Evolutionary conservation across 2,888 invertebrate genomes (phyloP), one percentile per base, ranked within the genome.

Genomic region (Volucella inflata): DNA sequence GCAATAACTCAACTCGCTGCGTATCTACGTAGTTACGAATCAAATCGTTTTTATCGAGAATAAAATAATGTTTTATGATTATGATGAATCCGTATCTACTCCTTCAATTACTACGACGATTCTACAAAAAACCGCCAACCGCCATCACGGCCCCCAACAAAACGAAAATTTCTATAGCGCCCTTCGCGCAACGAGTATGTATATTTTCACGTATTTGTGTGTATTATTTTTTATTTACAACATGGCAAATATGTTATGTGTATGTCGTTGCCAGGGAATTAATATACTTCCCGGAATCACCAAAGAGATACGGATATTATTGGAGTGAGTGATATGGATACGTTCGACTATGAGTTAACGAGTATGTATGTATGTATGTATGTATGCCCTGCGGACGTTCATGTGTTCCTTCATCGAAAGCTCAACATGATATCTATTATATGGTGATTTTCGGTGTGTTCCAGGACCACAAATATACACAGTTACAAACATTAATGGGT

Each of bases 31-130:
- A 30, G 30, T 38, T 75, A 64, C 74, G 57, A 83, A 74, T 78
- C 83, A 74, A 83, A 74, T 83, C 78, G 78, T 74, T 64, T 77
- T 83, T 78, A 78, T 83, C 78, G 67, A 30, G 50, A 44, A 57
- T 50, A 44, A 78, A 74, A 68, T 70, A 83, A 83, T 78, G 68
- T 78, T 78, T 83, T 74, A 77, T 77, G 82, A 74, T 74, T 83
- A 80, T 62, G 62, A 64, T 57, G 67, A 60, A 44, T 21, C 14
- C 53, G 65, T 38, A 30, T 30, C 30, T 30, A 6, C 30, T 30
- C 30, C 30, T 30, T 30, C 30, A 30, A 6, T 30, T 30, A 0
- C 30, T 30, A 4, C 6, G 30, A 30, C 30, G 30, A 30, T 6
- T 30, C 30, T 6, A 6, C 30, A 30, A 30, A 30, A 30, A 30